Evolutionary conservation across 35 echinoderm and acorn worm species (phyloP).

Genomic region (Heliocidaris tuberculata): DNA sequence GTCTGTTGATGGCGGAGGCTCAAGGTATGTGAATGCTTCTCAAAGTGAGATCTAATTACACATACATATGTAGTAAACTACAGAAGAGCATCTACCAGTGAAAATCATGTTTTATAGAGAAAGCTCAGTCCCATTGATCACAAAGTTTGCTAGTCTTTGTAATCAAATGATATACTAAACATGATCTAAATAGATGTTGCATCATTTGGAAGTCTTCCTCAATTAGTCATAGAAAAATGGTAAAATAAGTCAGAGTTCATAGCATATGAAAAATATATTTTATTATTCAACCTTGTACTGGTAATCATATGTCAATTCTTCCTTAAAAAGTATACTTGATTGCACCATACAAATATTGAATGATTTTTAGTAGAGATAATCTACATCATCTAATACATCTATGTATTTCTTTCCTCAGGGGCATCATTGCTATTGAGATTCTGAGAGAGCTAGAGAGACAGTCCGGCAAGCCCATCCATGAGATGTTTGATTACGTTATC

Average conservation of each 20-base stretch:
- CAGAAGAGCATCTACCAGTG: too few relatives aligned
- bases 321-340: background rate
- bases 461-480: conserved; percentile 61
- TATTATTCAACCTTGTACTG: background rate
- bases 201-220: too few relatives aligned
- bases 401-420: conserved; percentile 52
- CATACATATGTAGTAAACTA: too few relatives aligned
- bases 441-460: conserved; percentile 70
- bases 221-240: too few relatives aligned
- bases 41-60: background rate
- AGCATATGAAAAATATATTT: background rate
- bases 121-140: too few relatives aligned
- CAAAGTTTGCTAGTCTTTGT: too few relatives aligned
- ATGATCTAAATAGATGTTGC: too few relatives aligned
- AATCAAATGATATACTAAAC: too few relatives aligned
- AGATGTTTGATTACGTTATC: conserved; percentile 95
- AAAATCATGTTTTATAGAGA: too few relatives aligned
- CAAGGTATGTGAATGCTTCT: conserved; percentile 65
- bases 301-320: background rate
- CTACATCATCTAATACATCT: too few relatives aligned
- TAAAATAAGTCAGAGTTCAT: too few relatives aligned
- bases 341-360: background rate
- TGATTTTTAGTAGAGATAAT: too few relatives aligned
- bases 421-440: conserved; percentile 84
- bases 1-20: conserved; percentile 91